Conservation (phyloP, 2,888 invertebrate species). For the Hoplodrina ambigua region DNA sequence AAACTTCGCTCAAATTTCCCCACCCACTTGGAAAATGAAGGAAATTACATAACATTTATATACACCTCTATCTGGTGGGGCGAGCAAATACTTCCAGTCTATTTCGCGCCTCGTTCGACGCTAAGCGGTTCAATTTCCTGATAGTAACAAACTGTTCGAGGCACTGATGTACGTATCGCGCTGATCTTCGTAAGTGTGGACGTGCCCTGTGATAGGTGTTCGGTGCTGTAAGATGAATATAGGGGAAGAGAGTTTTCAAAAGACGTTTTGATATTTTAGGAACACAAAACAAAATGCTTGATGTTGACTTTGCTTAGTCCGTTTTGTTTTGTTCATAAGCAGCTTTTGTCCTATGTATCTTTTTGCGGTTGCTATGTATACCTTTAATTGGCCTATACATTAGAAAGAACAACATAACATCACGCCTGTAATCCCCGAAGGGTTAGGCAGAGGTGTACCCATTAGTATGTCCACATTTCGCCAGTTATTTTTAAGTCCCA, state of each 20-base stretch:
- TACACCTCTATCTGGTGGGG: conserved; percentile 46
- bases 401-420: too few relatives aligned
- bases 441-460: too few relatives aligned
- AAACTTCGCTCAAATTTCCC: conserved; percentile 8
- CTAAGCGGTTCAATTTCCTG: conserved; percentile 65
- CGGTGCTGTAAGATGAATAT: background rate
- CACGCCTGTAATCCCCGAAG: too few relatives aligned
- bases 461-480: too few relatives aligned
- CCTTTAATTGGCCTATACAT: too few relatives aligned
- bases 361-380: too few relatives aligned
- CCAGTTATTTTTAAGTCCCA: too few relatives aligned
- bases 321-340: too few relatives aligned
- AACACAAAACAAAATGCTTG: too few relatives aligned
- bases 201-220: conserved; percentile 28
- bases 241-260: background rate
- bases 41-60: conserved; percentile 59
- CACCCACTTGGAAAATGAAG: conserved; percentile 34
- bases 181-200: conserved; percentile 44
- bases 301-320: too few relatives aligned
- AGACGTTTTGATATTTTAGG: too few relatives aligned
- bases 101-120: conserved; percentile 56
- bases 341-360: too few relatives aligned
- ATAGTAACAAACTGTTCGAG: conserved; percentile 54
- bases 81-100: conserved; percentile 58
- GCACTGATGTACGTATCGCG: conserved; percentile 33